phyloP scores from a whole-genome alignment of 2,797 vertebrate genomes.

The Caiman crocodilus region DNA sequence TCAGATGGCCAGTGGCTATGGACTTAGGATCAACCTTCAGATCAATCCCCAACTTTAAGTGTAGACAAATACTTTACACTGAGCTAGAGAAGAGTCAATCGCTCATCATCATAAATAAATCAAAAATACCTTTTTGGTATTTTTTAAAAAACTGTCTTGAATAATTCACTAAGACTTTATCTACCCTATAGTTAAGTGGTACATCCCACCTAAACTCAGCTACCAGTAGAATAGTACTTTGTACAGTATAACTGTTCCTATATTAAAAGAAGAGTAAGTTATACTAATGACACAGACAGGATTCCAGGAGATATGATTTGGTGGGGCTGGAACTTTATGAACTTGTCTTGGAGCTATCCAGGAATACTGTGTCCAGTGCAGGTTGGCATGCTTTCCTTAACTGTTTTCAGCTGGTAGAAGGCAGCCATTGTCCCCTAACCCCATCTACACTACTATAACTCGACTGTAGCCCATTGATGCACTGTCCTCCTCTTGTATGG shows the following conservation, averaged over 20 bases:
- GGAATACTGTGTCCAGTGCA: background rate
- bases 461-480: background rate
- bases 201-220: background rate
- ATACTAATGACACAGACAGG: background rate
- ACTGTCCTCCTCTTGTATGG: background rate
- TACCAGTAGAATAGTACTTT: slow-evolving; percentile 13
- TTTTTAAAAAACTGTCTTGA: slow-evolving; percentile 5
- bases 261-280: background rate
- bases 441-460: background rate
- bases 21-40: too few relatives aligned
- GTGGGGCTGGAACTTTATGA: background rate
- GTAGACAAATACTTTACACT: too few relatives aligned
- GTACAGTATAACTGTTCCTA: background rate
- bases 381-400: background rate
- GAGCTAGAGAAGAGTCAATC: background rate
- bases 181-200: too few relatives aligned
- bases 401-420: background rate
- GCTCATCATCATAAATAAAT: background rate
- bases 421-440: background rate
- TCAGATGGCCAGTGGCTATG: too few relatives aligned
- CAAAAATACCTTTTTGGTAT: background rate
- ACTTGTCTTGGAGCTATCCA: background rate
- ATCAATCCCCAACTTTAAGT: too few relatives aligned
- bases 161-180: background rate
- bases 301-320: background rate